These are phyloP conservation scores for Thereva unica DNA, from an alignment of 2,888 invertebrate genomes.

Conservation along the genomic window DNA sequence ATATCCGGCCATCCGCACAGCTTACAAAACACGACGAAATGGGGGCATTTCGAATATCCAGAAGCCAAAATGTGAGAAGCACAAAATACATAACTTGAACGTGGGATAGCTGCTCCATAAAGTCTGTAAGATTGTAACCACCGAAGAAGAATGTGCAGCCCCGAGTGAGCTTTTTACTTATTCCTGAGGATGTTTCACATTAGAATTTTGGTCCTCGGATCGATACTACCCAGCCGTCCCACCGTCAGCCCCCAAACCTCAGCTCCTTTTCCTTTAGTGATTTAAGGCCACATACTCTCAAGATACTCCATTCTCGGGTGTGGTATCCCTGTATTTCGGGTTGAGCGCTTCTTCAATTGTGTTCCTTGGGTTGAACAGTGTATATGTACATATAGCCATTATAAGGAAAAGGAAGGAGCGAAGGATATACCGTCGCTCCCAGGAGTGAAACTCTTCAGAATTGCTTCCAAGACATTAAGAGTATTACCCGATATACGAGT, in stretches of 20 bases:
- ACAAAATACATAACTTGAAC: constrained; percentile 28
- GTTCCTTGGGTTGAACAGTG: background rate
- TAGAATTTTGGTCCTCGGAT: constrained; percentile 34
- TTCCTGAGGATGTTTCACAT: constrained; percentile 31
- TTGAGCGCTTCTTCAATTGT: constrained; percentile 18
- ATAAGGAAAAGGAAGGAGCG: constrained; percentile 11
- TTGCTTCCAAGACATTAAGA: constrained; percentile 34
- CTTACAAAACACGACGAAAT: constrained; percentile 12
- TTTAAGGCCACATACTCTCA: constrained; percentile 32
- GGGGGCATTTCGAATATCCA: constrained; percentile 15
- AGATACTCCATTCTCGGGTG: constrained; percentile 15
- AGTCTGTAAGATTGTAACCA: constrained; percentile 33
- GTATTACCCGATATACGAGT: too few species aligned
- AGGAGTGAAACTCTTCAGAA: constrained; percentile 28
- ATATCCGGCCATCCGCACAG: background rate
- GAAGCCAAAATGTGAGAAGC: constrained; percentile 23
- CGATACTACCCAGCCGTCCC: constrained; percentile 11
- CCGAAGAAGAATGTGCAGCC: constrained; percentile 33
- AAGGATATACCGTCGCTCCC: constrained; percentile 12
- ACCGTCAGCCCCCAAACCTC: background rate
- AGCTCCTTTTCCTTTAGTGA: constrained; percentile 33
- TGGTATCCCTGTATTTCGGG: constrained; percentile 20
- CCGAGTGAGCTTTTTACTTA: constrained; percentile 34
- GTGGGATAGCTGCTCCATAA: constrained; percentile 28
- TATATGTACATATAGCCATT: constrained; percentile 10